Evolutionary conservation across 2,797 vertebrate genomes (phyloP).

Genomic region (Oryzias dopingdopingensis): DNA sequence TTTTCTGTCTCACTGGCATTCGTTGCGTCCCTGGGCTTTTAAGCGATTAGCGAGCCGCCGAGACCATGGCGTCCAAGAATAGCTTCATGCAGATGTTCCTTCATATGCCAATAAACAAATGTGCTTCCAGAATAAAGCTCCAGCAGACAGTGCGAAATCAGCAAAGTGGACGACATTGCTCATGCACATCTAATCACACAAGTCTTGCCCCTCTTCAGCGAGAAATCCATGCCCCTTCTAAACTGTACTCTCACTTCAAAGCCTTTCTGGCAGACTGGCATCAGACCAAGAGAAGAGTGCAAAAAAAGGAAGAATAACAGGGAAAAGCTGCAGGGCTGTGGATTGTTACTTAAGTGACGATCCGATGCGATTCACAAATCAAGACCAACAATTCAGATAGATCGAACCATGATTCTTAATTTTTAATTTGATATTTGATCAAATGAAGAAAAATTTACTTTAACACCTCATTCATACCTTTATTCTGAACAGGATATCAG

Average conservation of each 20-base stretch:
- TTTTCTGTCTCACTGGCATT: constrained; percentile 62
- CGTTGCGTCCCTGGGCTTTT: constrained; percentile 65
- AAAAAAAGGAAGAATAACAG: constrained; percentile 13
- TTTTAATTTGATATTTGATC: no score
- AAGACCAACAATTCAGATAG: no score
- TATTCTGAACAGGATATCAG: no score
- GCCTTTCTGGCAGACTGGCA: constrained; percentile 28
- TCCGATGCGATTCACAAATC: no score
- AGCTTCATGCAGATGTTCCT: constrained; percentile 75
- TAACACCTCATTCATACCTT: no score
- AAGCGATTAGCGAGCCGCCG: constrained; percentile 70
- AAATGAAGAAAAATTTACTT: no score
- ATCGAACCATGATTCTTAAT: no score
- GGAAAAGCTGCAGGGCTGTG: background rate
- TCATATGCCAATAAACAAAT: constrained; percentile 79
- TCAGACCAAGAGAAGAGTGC: constrained; percentile 20
- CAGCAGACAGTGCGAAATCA: constrained; percentile 67
- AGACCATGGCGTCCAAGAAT: constrained; percentile 66
- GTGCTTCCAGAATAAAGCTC: constrained; percentile 73
- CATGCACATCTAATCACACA: constrained; percentile 53
- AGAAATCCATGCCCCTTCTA: constrained; percentile 19
- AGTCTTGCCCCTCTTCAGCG: constrained; percentile 52
- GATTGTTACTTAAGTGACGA: no score
- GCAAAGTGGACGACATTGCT: constrained; percentile 64
- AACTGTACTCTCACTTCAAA: constrained; percentile 54